Evolutionary conservation across 1,140 invertebrate species (phyloP).

Genomic region (Agrypnia vestita): DNA sequence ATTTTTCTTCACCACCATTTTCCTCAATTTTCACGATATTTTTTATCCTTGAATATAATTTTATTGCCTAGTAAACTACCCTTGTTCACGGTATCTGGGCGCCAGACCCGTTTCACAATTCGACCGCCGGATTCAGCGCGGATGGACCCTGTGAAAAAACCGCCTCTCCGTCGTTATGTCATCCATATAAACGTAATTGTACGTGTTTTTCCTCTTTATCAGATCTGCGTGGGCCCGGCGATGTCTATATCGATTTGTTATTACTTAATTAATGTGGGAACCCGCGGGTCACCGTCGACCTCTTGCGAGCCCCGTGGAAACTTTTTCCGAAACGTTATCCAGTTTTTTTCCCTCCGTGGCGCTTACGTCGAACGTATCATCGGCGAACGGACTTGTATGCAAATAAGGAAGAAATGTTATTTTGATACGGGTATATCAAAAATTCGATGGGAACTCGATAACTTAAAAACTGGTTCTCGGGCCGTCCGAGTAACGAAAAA

Average conservation of each 20-base stretch:
- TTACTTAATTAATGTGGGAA: slow-evolving; percentile 61
- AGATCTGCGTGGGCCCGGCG: slow-evolving; percentile 39
- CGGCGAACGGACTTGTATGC: slow-evolving; percentile 5
- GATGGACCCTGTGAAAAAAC: slow-evolving; percentile 10
- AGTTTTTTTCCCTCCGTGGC: neutral
- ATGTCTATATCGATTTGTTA: slow-evolving; percentile 61
- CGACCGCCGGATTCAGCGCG: neutral
- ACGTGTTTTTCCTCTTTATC: slow-evolving; percentile 51
- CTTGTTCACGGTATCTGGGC: no score
- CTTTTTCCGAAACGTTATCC: slow-evolving; percentile 13
- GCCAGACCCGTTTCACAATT: slow-evolving; percentile 4
- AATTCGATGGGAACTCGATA: slow-evolving; percentile 1
- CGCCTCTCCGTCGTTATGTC: slow-evolving; percentile 42
- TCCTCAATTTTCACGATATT: no score
- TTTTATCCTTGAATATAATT: no score
- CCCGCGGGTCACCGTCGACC: slow-evolving; percentile 45
- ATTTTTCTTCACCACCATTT: no score
- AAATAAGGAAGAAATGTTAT: slow-evolving; percentile 29
- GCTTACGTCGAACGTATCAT: neutral
- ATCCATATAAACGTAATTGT: slow-evolving; percentile 52
- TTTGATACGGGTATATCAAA: neutral
- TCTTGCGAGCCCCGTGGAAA: slow-evolving; percentile 10
- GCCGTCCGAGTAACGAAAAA: neutral
- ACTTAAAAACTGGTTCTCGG: no score
- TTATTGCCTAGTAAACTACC: no score